Conservation (phyloP, 2,797 vertebrate genomes). For the Xiphophorus birchmanni region DNA sequence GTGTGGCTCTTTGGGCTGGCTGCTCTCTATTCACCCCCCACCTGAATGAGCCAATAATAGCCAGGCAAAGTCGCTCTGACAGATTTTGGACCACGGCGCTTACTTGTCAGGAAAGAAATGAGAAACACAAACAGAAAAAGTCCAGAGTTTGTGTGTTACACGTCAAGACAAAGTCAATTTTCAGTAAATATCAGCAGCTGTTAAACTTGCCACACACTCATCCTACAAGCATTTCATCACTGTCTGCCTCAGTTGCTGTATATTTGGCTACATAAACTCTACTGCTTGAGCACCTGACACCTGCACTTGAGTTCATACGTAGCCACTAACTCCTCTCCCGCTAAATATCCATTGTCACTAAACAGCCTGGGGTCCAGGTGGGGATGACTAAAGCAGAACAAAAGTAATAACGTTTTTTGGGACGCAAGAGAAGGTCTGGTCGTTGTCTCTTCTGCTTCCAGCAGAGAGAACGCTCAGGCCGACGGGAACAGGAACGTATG, state of each 20-base stretch:
- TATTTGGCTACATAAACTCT: constrained; percentile 62
- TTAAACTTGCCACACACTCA: constrained; percentile 59
- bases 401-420: constrained; percentile 63
- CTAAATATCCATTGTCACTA: constrained; percentile 58
- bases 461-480: constrained; percentile 42
- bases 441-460: constrained; percentile 58
- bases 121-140: constrained; percentile 57
- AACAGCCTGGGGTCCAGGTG: constrained; percentile 44
- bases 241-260: constrained; percentile 46
- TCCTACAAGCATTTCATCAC: constrained; percentile 62
- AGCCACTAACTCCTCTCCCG: constrained; percentile 35
- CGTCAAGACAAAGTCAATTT: constrained; percentile 16
- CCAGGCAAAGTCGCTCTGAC: constrained; percentile 64
- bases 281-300: constrained; percentile 50
- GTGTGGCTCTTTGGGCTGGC: constrained; percentile 60
- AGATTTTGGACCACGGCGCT: constrained; percentile 68
- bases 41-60: constrained; percentile 76
- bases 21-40: constrained; percentile 25
- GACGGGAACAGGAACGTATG: constrained; percentile 22
- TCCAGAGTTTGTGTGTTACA: constrained; percentile 21
- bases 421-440: constrained; percentile 48
- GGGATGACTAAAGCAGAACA: constrained; percentile 59
- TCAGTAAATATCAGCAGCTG: constrained; percentile 44
- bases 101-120: constrained; percentile 76
- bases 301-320: constrained; percentile 59